phyloP scores from a whole-genome alignment of 2,113 vertebrate species.

The Cyprinodon variegatus region DNA sequence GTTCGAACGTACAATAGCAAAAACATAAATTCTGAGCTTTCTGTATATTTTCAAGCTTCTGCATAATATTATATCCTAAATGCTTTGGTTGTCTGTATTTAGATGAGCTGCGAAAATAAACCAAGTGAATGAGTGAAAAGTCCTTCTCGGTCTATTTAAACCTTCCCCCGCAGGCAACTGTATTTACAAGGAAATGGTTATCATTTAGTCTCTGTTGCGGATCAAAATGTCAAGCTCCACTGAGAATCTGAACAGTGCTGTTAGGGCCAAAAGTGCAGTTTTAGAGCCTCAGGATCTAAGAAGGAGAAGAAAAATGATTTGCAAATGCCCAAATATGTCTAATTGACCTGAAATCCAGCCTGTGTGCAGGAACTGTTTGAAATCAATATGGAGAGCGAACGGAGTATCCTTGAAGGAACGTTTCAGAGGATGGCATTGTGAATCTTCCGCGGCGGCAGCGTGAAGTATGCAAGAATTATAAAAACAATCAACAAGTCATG shows the following conservation, averaged over 20 bases:
- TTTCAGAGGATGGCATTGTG: conserved; percentile 54
- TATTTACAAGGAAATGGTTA: conserved; percentile 81
- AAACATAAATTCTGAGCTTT: conserved; percentile 30
- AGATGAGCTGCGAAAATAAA: conserved; percentile 71
- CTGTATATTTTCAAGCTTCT: background rate
- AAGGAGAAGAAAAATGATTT: conserved; percentile 68
- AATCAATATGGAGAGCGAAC: conserved; percentile 74
- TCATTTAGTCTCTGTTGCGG: conserved; percentile 81
- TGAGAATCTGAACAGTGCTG: conserved; percentile 74
- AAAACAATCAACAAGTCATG: conserved; percentile 68
- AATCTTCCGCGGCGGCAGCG: conserved; percentile 25
- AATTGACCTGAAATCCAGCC: conserved; percentile 81
- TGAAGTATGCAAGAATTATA: conserved; percentile 64
- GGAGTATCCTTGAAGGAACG: conserved; percentile 67
- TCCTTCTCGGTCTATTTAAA: conserved; percentile 77
- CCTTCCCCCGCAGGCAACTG: conserved; percentile 72
- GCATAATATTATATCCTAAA: conserved; percentile 37
- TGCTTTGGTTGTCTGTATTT: conserved; percentile 53
- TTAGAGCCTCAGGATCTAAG: conserved; percentile 79
- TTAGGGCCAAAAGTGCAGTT: conserved; percentile 80
- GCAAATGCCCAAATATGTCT: conserved; percentile 81
- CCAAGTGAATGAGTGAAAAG: conserved; percentile 74
- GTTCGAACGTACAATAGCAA: conserved; percentile 41
- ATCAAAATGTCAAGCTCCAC: conserved; percentile 82
- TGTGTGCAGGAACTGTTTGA: conserved; percentile 72